Conservation (phyloP, 2,797 vertebrate species). For the Manis crassicaudata region DNA sequence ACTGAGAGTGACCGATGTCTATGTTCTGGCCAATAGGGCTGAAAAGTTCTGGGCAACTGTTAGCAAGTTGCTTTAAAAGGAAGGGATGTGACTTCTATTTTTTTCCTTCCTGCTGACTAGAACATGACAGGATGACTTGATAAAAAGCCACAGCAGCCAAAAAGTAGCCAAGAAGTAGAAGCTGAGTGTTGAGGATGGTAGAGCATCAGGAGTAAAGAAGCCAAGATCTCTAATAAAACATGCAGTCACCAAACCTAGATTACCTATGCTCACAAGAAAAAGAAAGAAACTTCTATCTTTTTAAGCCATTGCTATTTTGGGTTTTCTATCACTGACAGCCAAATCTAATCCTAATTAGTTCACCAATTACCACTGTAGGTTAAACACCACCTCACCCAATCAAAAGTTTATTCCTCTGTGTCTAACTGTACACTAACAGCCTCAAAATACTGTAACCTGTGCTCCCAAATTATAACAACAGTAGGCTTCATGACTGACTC, state of each 20-base stretch:
- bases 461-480: not conserved
- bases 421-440: not conserved
- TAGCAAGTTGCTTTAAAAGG: conserved; percentile 1
- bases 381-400: not conserved
- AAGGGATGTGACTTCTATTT: not conserved
- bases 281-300: not conserved
- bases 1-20: not conserved
- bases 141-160: not conserved
- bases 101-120: not conserved
- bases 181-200: not conserved
- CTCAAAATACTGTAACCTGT: not conserved
- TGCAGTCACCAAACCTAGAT: not conserved
- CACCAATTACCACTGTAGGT: not conserved
- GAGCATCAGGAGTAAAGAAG: not conserved
- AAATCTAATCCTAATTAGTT: conserved; percentile 29
- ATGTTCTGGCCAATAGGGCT: not conserved
- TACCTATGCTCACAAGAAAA: not conserved
- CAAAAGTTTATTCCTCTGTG: not conserved
- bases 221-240: not conserved
- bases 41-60: not conserved
- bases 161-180: not conserved
- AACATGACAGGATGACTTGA: not conserved
- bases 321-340: conserved; percentile 7
- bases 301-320: not conserved
- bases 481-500: not conserved